phyloP scores from a whole-genome alignment of 2,888 invertebrate species.

The Eulithis prunata region DNA sequence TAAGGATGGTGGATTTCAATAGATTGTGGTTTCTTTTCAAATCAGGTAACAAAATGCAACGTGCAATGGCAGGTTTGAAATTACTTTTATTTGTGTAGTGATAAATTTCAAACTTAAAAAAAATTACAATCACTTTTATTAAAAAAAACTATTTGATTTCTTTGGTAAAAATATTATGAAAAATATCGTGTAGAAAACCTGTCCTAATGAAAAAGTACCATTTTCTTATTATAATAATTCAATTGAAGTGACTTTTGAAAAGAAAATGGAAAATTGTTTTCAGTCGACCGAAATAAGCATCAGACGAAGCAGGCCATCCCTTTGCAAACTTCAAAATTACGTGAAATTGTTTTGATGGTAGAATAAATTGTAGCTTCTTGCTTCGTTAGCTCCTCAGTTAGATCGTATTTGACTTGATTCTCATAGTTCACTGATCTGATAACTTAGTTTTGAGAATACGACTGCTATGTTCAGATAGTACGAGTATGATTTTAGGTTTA shows the following conservation, averaged over 20 bases:
- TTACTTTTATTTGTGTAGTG: no score
- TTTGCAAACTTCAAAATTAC: constrained; percentile 34
- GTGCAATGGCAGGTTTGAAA: no score
- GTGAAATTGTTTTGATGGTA: constrained; percentile 35
- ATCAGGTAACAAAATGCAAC: not conserved
- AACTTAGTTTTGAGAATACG: not conserved
- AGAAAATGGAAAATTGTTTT: constrained; percentile 29
- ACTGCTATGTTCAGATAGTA: not conserved
- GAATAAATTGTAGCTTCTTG: constrained; percentile 34
- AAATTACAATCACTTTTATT: no score
- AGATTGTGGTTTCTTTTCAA: constrained; percentile 4
- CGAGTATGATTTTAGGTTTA: no score
- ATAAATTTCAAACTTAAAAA: not conserved
- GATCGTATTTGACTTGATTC: constrained; percentile 10
- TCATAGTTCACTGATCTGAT: constrained; percentile 15
- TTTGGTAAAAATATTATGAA: no score
- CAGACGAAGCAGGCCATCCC: constrained; percentile 20
- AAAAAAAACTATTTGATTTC: no score
- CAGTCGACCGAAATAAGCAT: constrained; percentile 32
- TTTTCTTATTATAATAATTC: constrained; percentile 19
- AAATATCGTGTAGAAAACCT: not conserved
- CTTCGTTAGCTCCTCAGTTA: constrained; percentile 31
- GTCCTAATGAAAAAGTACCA: not conserved
- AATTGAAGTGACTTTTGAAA: constrained; percentile 33
- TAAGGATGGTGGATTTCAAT: not conserved